Base-by-base conservation (phyloP, 2,888 invertebrate genomes). In the Drosophila melanosoma region DNA sequence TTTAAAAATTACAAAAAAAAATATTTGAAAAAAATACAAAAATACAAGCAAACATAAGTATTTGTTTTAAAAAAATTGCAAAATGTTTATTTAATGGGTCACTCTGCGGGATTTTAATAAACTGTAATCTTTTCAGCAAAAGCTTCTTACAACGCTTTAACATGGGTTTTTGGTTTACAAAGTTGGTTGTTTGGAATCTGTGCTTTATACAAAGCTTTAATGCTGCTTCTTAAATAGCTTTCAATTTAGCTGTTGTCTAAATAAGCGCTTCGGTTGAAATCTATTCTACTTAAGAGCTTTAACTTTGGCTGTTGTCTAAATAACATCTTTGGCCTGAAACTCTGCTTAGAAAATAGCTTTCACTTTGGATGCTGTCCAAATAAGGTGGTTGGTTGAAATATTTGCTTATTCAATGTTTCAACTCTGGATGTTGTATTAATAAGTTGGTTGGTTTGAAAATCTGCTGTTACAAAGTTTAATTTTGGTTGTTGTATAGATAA, bases 1-100 rank as follows among this genome's bases (percentile, higher is more conserved):
- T 36, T n/a, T 29, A 73, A 77, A 74, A 81, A 67, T 49, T 64
- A 36, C 61, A 68, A 69, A 80, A 78, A 78, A 74, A 82, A 81
- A 82, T 70, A 77, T 77, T 69, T 62, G 52, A 82, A 73, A 82
- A 82, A 60, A 60, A 61, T 48, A 71, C 29, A 79, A 81, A 89
- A 83, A 80, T 75, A 67, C 81, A 86, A 88, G 77, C 83, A 86
- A 82, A 84, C 88, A 83, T 87, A 82, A 82, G 64, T 87, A 84
- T 91, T 91, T 89, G 90, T 86, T 91, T 79, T 8, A 70, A 83
- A 87, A 89, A 87, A 90, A 84, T 79, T 69, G 57, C 53, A 66
- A 73, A 59, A 53, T n/a, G 26, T 32, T 26, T 56, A 53, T 26
- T 52, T 32, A 10, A n/a, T 12, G 58, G 32, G 29, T 26, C 17